Conservation (phyloP, 2,797 vertebrate genomes). For the Sebastes glaucus region DNA sequence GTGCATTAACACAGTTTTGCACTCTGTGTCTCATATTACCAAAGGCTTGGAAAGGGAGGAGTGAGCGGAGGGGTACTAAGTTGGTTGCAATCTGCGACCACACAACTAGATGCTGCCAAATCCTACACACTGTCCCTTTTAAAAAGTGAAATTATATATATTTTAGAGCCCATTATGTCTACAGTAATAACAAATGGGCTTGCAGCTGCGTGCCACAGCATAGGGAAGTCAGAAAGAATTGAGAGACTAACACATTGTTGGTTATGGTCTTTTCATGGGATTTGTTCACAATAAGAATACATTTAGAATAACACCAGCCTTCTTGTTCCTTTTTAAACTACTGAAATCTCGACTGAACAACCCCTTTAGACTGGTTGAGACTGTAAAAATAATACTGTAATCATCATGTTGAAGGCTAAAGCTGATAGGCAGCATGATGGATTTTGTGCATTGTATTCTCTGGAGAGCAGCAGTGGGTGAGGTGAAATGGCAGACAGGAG, state of each 20-base stretch:
- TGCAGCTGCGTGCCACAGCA: neutral
- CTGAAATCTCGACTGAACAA: neutral
- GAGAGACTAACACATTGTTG: neutral
- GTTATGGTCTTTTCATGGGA: neutral
- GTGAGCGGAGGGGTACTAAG: no score
- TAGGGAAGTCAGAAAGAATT: neutral
- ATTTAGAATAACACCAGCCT: neutral
- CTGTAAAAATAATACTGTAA: neutral
- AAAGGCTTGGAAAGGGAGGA: no score
- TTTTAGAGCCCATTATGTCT: neutral
- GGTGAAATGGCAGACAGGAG: constrained; percentile 59
- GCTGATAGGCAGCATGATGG: neutral
- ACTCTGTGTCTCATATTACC: no score
- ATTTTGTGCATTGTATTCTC: constrained; percentile 37
- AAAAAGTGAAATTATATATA: neutral
- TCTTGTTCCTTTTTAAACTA: neutral
- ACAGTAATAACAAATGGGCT: neutral
- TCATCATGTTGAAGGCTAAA: neutral
- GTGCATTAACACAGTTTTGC: no score
- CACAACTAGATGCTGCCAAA: no score
- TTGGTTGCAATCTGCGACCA: no score
- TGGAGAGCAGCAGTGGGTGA: constrained; percentile 53
- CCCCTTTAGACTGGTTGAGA: neutral
- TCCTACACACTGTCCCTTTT: neutral
- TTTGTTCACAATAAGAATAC: neutral